These are phyloP conservation scores for Cygnus atratus DNA, from an alignment of 2,113 vertebrate species.

Conservation along the genomic window DNA sequence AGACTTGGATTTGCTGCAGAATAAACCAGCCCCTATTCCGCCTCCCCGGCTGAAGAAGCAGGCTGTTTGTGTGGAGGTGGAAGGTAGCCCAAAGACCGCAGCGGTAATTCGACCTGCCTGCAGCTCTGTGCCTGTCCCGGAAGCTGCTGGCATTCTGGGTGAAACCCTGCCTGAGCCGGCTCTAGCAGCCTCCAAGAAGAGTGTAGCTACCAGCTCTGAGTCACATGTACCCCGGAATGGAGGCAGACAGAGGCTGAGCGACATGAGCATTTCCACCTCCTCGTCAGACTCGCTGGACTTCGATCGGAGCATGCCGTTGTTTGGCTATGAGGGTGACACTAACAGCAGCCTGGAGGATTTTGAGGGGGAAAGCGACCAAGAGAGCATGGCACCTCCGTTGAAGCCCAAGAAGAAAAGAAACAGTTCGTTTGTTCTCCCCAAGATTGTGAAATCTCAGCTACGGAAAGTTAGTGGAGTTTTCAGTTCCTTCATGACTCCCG, in stretches of 20 bases:
- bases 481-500: constrained; percentile 90
- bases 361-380: constrained; percentile 88
- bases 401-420: constrained; percentile 82
- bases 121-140: constrained; percentile 36
- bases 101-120: neutral
- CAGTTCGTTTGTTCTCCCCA: constrained; percentile 85
- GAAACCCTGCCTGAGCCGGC: constrained; percentile 60
- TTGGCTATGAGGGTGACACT: constrained; percentile 80
- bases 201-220: constrained; percentile 46
- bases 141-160: constrained; percentile 73
- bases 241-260: constrained; percentile 85
- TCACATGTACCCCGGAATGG: constrained; percentile 70
- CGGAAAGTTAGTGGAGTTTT: constrained; percentile 91
- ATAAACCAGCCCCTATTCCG: constrained; percentile 75
- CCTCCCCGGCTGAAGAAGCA: constrained; percentile 83
- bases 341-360: constrained; percentile 90
- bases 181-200: constrained; percentile 43
- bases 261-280: constrained; percentile 94
- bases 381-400: constrained; percentile 84
- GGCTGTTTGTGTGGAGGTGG: constrained; percentile 75
- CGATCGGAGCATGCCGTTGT: constrained; percentile 82
- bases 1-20: constrained; percentile 69
- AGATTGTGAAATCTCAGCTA: constrained; percentile 88
- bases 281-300: constrained; percentile 92
- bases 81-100: constrained; percentile 27